A percentile compares a stretch with the other conserved stretches of the same genome.
phyloP scores from a whole-genome alignment of 1,140 invertebrate genomes.

The Acromyrmex charruanus region DNA sequence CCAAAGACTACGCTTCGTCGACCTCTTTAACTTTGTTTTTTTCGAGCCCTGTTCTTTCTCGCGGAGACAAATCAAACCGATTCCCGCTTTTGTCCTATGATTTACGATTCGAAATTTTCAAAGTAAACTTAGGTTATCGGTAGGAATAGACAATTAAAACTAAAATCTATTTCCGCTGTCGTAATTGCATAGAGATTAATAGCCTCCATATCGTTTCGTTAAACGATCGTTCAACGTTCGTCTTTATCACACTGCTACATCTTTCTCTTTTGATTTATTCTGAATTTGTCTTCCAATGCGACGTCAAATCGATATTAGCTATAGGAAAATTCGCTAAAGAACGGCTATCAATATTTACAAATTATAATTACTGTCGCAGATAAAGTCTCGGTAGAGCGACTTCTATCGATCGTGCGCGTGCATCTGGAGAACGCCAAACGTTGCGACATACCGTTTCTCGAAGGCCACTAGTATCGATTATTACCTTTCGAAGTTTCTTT shows the following conservation, averaged over 20 bases:
- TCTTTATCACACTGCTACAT: conserved; percentile 30
- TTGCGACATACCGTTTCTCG: conserved; percentile 7
- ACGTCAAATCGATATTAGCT: conserved; percentile 22
- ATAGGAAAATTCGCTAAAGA: not conserved
- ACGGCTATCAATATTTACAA: conserved; percentile 27
- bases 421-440: conserved; percentile 8
- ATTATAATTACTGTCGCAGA: not conserved
- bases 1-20: conserved; percentile 44
- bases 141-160: not conserved
- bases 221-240: conserved; percentile 6
- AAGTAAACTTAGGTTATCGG: not conserved
- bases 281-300: conserved; percentile 1
- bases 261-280: conserved; percentile 31
- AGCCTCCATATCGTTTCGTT: conserved; percentile 20
- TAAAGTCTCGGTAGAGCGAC: conserved; percentile 5
- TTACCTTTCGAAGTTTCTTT: conserved; percentile 6
- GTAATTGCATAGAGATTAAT: conserved; percentile 49
- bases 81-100: not conserved
- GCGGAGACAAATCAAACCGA: conserved; percentile 28
- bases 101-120: conserved; percentile 17
- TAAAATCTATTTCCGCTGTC: conserved; percentile 39
- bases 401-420: conserved; percentile 11
- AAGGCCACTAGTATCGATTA: conserved; percentile 33
- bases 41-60: not conserved
- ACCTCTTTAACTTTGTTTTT: not conserved